Evolutionary conservation across 2,797 vertebrate genomes (phyloP).

Genomic region (Enteromius trimaculatus): DNA sequence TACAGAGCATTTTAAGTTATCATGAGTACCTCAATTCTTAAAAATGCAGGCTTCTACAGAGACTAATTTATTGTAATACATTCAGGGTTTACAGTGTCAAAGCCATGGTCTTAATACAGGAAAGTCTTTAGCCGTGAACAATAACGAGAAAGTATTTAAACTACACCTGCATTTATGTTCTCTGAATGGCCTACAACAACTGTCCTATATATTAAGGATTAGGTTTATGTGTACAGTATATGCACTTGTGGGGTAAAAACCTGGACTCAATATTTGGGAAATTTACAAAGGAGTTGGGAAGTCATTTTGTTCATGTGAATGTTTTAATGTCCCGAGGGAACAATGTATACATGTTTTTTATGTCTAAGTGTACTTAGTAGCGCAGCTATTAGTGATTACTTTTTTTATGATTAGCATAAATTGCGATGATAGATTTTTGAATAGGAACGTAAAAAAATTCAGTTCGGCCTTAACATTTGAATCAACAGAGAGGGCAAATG

Average conservation of each 20-base stretch:
- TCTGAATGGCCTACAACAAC: background rate
- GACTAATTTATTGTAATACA: conserved; percentile 10
- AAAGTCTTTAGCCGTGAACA: background rate
- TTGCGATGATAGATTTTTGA: background rate
- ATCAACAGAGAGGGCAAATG: background rate
- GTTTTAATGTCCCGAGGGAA: conserved; percentile 1
- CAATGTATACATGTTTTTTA: conserved; percentile 21
- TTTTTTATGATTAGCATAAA: conserved; percentile 2
- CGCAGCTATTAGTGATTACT: conserved; percentile 33
- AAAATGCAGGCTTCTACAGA: conserved; percentile 1
- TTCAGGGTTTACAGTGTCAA: conserved; percentile 42
- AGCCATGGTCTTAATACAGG: conserved; percentile 31
- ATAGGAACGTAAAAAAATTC: background rate
- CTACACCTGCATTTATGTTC: background rate
- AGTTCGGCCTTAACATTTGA: background rate
- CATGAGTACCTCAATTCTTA: conserved; percentile 44
- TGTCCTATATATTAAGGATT: background rate
- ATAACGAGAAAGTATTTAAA: conserved; percentile 15
- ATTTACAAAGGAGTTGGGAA: background rate
- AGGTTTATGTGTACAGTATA: background rate
- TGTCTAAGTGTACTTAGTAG: conserved; percentile 57
- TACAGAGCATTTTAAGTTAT: background rate
- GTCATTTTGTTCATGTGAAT: background rate
- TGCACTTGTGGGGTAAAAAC: background rate
- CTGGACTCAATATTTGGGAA: background rate